Evolutionary conservation across 2,113 vertebrate species (phyloP).

Genomic region (Tachycineta bicolor): DNA sequence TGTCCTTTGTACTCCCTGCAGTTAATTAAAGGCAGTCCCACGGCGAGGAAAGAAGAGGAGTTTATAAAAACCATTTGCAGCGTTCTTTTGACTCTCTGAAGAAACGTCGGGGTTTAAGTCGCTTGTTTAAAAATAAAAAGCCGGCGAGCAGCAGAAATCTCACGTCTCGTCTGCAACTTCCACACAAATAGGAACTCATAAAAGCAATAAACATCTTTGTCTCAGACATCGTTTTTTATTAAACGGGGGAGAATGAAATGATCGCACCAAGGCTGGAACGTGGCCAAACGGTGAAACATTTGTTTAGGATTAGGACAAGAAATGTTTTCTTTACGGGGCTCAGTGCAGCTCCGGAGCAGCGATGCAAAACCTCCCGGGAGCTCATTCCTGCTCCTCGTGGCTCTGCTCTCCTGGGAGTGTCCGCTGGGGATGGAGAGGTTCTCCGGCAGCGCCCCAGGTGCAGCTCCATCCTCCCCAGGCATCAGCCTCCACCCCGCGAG

Average conservation of each 20-base stretch:
- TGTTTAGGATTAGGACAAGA: constrained; percentile 47
- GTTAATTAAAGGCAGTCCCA: constrained; percentile 88
- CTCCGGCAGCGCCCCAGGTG: too few species aligned
- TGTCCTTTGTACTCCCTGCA: constrained; percentile 70
- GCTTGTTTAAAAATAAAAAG: constrained; percentile 23
- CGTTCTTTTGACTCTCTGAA: constrained; percentile 83
- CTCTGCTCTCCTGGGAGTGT: neutral
- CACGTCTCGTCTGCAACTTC: constrained; percentile 5
- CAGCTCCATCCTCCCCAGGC: too few species aligned
- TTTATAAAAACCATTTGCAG: constrained; percentile 88
- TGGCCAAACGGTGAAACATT: constrained; percentile 25
- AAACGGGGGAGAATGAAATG: neutral
- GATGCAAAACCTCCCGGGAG: neutral
- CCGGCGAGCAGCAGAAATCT: neutral
- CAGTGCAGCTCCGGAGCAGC: neutral
- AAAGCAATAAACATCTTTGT: constrained; percentile 56
- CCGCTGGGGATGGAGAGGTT: too few species aligned
- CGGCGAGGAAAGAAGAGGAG: constrained; percentile 75
- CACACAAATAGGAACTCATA: constrained; percentile 23
- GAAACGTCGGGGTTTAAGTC: constrained; percentile 21
- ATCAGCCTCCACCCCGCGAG: too few species aligned
- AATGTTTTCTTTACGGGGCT: constrained; percentile 2
- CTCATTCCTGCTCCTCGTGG: neutral
- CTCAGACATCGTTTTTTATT: constrained; percentile 21
- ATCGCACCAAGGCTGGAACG: neutral